These are phyloP conservation scores for Larimichthys polyactis DNA, from an alignment of 2,113 vertebrate genomes.

Conservation along the genomic window DNA sequence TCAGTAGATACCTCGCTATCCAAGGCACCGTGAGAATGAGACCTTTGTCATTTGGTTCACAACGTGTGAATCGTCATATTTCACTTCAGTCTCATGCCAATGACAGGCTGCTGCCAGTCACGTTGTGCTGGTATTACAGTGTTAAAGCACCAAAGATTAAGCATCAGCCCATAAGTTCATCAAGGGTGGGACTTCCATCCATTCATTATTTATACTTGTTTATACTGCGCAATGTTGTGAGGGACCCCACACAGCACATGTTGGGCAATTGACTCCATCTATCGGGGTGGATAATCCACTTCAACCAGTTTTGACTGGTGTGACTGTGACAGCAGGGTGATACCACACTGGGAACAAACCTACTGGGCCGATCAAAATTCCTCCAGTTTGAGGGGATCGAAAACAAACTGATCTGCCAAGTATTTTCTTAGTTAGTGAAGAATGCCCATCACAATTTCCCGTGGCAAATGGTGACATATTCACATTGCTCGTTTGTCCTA, in stretches of 20 bases:
- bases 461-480: not conserved
- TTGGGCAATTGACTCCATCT: not conserved
- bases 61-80: conserved; percentile 47
- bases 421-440: not conserved
- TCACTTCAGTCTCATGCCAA: conserved; percentile 48
- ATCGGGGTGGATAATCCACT: not conserved
- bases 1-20: conserved; percentile 41
- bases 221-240: not conserved
- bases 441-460: not conserved
- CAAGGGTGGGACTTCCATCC: conserved; percentile 24
- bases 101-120: conserved; percentile 46
- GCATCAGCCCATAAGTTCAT: conserved; percentile 23
- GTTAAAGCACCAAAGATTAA: conserved; percentile 31
- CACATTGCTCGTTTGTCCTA: not conserved
- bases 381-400: not conserved
- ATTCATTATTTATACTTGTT: not conserved
- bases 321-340: conserved; percentile 5
- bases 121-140: conserved; percentile 20
- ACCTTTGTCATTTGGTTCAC: conserved; percentile 60
- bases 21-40: conserved; percentile 63
- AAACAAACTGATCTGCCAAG: not conserved
- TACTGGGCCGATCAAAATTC: not conserved
- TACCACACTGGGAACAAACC: conserved; percentile 4
- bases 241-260: not conserved
- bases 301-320: not conserved